Base-by-base conservation (phyloP, 2,888 invertebrate genomes). In the Sphecodes monilicornis region DNA sequence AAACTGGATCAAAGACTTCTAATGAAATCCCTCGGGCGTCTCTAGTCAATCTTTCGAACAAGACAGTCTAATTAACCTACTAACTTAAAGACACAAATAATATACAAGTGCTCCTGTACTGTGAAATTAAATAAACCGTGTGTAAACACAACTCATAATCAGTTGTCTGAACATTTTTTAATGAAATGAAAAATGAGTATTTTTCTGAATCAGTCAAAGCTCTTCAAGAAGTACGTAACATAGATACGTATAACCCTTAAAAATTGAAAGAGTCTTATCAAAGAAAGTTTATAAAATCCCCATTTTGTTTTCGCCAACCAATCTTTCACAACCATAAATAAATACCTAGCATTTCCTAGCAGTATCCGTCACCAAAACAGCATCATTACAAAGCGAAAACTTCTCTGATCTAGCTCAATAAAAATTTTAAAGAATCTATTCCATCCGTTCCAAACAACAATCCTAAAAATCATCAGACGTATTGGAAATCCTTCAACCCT, bases 81-180 rank as follows among this genome's bases (percentile, higher is more conserved):
- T 54, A 54, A 54, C 54, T 54, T 54, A 54, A 54, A 54, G 54
- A 54, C 54, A 54, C 54, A 54, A 54, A n/a, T 54, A 54, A n/a
- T 11, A 26, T 11, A n/a, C 54, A 11, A 11, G n/a, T 4, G 54
- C n/a, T 3, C 1, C n/a, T 54, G 54, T 11, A n/a, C 11, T 50
- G 1, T 10, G n/a, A 11, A 3, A n/a, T 54, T 22, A 10, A 10
- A 3, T 8, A 41, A 41, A 11, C 41, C 10, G 41, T 11, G 41
- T 41, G 11, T 2, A 41, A 41, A 41, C 41, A 36, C 36, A 36
- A n/a, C n/a, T n/a, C n/a, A n/a, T n/a, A n/a, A n/a, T n/a, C n/a
- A n/a, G n/a, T n/a, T n/a, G n/a, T n/a, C n/a, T n/a, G n/a, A n/a
- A n/a, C n/a, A n/a, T n/a, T n/a, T n/a, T n/a, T n/a, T n/a, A n/a